Conservation (phyloP, 2,888 invertebrate genomes). For the Cetonia aurata region DNA sequence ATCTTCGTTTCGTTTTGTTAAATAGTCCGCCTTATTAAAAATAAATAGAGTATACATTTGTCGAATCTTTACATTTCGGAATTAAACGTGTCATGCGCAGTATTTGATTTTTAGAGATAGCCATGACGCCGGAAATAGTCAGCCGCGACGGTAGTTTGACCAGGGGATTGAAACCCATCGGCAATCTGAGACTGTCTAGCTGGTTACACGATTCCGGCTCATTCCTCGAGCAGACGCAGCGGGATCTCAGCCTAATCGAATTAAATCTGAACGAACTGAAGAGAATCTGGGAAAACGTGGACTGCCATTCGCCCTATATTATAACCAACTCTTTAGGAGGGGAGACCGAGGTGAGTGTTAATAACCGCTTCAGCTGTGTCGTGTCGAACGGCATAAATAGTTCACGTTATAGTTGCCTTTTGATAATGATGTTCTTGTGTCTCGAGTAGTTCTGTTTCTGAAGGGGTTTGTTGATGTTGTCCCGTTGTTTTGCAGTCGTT, state of each 20-base stretch:
- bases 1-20: too few relatives aligned
- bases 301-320: slow-evolving; percentile 44
- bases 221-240: slow-evolving; percentile 73
- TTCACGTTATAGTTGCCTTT: too few relatives aligned
- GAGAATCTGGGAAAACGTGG: slow-evolving; percentile 72
- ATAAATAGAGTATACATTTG: too few relatives aligned
- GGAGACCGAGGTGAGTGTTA: slow-evolving; percentile 51
- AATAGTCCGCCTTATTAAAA: too few relatives aligned
- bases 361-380: too few relatives aligned
- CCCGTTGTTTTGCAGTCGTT: slow-evolving; percentile 64
- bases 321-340: slow-evolving; percentile 50
- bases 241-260: slow-evolving; percentile 77
- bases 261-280: slow-evolving; percentile 77
- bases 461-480: slow-evolving; percentile 5
- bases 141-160: slow-evolving; percentile 66
- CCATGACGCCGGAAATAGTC: slow-evolving; percentile 64
- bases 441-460: background rate
- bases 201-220: slow-evolving; percentile 80
- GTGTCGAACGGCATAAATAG: too few relatives aligned
- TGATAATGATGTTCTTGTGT: background rate
- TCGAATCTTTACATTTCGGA: slow-evolving; percentile 4
- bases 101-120: slow-evolving; percentile 62
- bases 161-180: slow-evolving; percentile 62
- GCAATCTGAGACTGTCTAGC: slow-evolving; percentile 69
- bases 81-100: background rate